Evolutionary conservation across 2,888 invertebrate genomes (phyloP).

Genomic region (Drosophila pseudotalamancana): DNA sequence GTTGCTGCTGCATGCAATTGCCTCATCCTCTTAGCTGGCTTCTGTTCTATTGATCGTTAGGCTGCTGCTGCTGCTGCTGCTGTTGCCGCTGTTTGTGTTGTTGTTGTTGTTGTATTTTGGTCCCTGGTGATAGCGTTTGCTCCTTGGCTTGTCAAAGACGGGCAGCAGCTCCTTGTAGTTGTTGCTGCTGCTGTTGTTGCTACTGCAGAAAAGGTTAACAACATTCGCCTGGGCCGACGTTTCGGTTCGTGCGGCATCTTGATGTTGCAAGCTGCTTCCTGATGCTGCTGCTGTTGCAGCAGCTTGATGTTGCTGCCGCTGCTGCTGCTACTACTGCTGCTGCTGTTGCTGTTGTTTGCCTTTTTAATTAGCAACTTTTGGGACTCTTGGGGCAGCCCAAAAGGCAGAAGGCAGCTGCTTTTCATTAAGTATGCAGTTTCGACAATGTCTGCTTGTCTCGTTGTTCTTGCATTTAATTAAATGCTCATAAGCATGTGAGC

Average conservation of each 20-base stretch:
- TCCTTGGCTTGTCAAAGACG: slow-evolving; percentile 77
- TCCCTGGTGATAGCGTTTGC: slow-evolving; percentile 78
- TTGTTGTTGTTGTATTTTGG: slow-evolving; percentile 50
- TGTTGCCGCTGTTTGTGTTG: slow-evolving; percentile 8
- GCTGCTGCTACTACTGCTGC: slow-evolving; percentile 21
- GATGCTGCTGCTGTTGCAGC: slow-evolving; percentile 62
- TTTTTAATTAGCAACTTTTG: slow-evolving; percentile 79
- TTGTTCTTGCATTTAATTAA: slow-evolving; percentile 81
- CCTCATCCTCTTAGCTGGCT: slow-evolving; percentile 58
- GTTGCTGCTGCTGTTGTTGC: slow-evolving; percentile 34
- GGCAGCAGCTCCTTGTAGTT: slow-evolving; percentile 53
- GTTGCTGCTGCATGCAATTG: slow-evolving; percentile 48
- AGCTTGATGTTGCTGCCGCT: slow-evolving; percentile 59
- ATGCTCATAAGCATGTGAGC: slow-evolving; percentile 78
- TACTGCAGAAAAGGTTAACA: slow-evolving; percentile 74
- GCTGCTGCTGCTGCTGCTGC: too few species aligned
- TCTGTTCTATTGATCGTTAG: slow-evolving; percentile 78
- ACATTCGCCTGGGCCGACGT: slow-evolving; percentile 66
- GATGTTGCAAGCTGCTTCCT: slow-evolving; percentile 74
- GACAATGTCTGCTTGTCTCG: slow-evolving; percentile 59
- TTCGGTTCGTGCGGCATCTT: slow-evolving; percentile 77
- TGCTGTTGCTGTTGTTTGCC: slow-evolving; percentile 66
- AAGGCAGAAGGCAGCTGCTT: slow-evolving; percentile 72
- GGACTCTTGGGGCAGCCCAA: slow-evolving; percentile 74
- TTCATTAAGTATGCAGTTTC: slow-evolving; percentile 75